Percentiles rank a stretch among this genome's conserved stretches.
Conservation (phyloP, 2,888 invertebrate genomes). For the Galeopsomyia nigrocyanea region DNA sequence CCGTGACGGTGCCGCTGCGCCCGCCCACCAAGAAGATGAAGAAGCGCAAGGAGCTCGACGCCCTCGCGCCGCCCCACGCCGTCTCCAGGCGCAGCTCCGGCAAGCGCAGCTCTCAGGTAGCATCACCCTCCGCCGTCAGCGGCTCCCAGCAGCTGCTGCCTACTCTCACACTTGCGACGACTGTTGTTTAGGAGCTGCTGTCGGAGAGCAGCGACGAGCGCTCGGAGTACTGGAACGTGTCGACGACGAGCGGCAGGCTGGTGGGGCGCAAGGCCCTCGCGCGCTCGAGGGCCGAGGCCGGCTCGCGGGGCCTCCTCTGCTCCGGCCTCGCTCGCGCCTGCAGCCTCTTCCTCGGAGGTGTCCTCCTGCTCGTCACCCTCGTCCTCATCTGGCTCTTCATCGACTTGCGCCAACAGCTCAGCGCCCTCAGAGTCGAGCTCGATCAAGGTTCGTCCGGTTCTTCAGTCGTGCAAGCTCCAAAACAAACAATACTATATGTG, state of each 20-base stretch:
- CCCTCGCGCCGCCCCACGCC: conserved; percentile 74
- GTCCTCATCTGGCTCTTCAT: conserved; percentile 79
- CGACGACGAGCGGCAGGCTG: conserved; percentile 54
- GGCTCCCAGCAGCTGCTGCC: too few species aligned
- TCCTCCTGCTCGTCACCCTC: conserved; percentile 76
- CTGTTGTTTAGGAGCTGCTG: conserved; percentile 71
- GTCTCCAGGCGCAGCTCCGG: conserved; percentile 66
- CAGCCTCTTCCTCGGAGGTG: conserved; percentile 74
- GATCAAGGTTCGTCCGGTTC: conserved; percentile 74
- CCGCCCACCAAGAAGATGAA: conserved; percentile 80
- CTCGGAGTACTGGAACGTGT: conserved; percentile 70
- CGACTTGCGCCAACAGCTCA: conserved; percentile 77
- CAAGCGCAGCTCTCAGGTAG: conserved; percentile 64
- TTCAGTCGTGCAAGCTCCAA: too few species aligned
- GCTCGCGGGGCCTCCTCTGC: conserved; percentile 52
- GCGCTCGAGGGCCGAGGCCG: neutral
- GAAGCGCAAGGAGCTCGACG: conserved; percentile 82
- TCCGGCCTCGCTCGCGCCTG: conserved; percentile 74
- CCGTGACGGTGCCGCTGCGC: conserved; percentile 75
- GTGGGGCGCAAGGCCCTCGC: conserved; percentile 4
- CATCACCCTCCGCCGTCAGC: neutral
- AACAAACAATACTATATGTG: too few species aligned
- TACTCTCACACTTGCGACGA: too few species aligned
- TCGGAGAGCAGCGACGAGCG: conserved; percentile 76
- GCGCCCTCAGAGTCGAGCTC: conserved; percentile 75